These are phyloP conservation scores for Sebastes matsubarae DNA, from an alignment of 2,797 vertebrate species.

Conservation along the genomic window DNA sequence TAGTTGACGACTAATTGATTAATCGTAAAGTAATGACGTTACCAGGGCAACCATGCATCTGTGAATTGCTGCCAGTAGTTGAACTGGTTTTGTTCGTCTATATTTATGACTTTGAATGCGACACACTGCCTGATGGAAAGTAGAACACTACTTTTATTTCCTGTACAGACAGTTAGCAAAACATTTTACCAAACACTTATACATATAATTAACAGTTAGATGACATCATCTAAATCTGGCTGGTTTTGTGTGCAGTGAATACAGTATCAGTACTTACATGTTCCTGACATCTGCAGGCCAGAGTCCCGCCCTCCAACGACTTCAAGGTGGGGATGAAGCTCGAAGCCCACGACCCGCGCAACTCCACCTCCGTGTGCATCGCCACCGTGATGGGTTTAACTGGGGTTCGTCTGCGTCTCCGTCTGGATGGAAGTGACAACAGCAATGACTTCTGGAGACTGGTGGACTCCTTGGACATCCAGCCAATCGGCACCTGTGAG, in stretches of 20 bases:
- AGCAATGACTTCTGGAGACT: constrained; percentile 98
- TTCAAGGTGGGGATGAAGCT: constrained; percentile 98
- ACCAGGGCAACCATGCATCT: background rate
- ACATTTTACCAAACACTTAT: no score
- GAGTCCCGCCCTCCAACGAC: constrained; percentile 91
- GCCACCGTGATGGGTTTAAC: constrained; percentile 93
- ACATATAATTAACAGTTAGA: background rate
- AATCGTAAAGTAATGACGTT: no score
- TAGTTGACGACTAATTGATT: no score
- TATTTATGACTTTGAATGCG: background rate
- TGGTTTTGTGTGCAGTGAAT: background rate
- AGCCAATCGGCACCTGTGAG: constrained; percentile 94
- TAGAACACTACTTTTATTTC: no score
- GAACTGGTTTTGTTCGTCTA: background rate
- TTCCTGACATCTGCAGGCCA: constrained; percentile 79
- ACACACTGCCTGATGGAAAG: no score
- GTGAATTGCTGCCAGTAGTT: background rate
- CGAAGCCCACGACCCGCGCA: constrained; percentile 94
- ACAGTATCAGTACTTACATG: no score
- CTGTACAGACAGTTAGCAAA: no score
- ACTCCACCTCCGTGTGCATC: constrained; percentile 92
- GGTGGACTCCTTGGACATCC: constrained; percentile 95
- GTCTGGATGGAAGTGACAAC: constrained; percentile 95
- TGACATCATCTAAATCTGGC: background rate
- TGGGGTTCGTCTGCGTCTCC: constrained; percentile 90